These are phyloP conservation scores for Conistra vaccinii DNA, from an alignment of 2,888 invertebrate species.

Conservation along the genomic window DNA sequence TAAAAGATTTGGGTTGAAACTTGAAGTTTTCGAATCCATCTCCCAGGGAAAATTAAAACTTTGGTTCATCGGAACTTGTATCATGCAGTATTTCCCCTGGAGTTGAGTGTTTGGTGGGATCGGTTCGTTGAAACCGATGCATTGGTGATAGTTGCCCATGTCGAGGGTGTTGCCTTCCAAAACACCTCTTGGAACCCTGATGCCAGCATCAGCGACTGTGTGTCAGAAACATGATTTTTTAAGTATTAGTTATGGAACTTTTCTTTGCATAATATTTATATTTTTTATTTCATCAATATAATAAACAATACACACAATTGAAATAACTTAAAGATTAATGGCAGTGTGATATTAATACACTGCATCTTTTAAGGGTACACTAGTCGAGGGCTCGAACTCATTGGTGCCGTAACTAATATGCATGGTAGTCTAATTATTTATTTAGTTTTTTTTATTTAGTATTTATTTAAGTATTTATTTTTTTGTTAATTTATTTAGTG, in stretches of 20 bases:
- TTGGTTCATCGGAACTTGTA: constrained; percentile 69
- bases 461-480: too few relatives aligned
- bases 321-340: background rate
- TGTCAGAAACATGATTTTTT: background rate
- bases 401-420: too few relatives aligned
- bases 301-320: background rate
- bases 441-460: too few relatives aligned
- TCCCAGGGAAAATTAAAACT: constrained; percentile 52
- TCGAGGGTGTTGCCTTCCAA: constrained; percentile 69
- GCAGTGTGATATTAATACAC: background rate
- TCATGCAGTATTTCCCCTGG: constrained; percentile 78
- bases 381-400: too few relatives aligned
- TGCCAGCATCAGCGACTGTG: constrained; percentile 75
- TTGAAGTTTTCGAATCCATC: background rate
- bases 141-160: constrained; percentile 76
- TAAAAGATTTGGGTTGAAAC: constrained; percentile 56
- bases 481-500: too few relatives aligned
- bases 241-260: background rate
- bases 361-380: background rate
- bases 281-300: background rate
- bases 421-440: too few relatives aligned
- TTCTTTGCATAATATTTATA: background rate
- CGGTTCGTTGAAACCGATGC: constrained; percentile 68
- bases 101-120: constrained; percentile 58
- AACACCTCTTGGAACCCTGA: constrained; percentile 71